Percentiles rank a stretch among this genome's conserved stretches.
phyloP scores from a whole-genome alignment of 1,140 invertebrate species.

The Drosophila gunungcola region DNA sequence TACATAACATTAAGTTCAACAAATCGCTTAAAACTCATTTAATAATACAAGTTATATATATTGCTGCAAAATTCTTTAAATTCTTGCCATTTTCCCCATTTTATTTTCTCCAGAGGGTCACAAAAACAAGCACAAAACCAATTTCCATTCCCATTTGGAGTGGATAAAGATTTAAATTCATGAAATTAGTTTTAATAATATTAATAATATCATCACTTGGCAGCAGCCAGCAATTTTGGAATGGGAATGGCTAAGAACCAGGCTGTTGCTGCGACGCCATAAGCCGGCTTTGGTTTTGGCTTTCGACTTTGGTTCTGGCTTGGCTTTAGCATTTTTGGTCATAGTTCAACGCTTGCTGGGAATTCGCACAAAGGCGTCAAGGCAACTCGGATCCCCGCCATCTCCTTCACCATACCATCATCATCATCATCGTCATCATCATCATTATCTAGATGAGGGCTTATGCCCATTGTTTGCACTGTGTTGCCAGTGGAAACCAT shows the following conservation, averaged over 20 bases:
- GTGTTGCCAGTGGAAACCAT: slow-evolving; percentile 71
- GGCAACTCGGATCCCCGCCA: slow-evolving; percentile 46
- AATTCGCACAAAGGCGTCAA: slow-evolving; percentile 72
- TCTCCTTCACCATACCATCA: not conserved
- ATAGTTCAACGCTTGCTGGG: slow-evolving; percentile 62
- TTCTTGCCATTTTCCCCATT: not conserved
- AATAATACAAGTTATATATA: not conserved
- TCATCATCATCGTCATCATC: slow-evolving; percentile 7
- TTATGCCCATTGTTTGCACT: slow-evolving; percentile 74
- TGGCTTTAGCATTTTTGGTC: slow-evolving; percentile 66
- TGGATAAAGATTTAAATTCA: slow-evolving; percentile 53
- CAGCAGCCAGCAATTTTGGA: slow-evolving; percentile 27
- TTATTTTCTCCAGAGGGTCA: not conserved
- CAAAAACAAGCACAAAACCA: not conserved
- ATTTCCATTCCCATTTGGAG: not conserved
- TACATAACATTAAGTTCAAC: too few species aligned
- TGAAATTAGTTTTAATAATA: slow-evolving; percentile 80
- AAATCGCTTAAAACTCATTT: too few species aligned
- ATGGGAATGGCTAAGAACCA: not conserved
- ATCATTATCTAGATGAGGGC: slow-evolving; percentile 9
- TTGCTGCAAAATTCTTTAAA: not conserved
- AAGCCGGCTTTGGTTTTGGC: slow-evolving; percentile 65
- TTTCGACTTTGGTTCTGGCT: slow-evolving; percentile 59
- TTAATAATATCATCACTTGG: slow-evolving; percentile 76
- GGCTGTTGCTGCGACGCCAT: slow-evolving; percentile 27